These are phyloP conservation scores for Corythornis vintsioides DNA, from an alignment of 2,113 vertebrate genomes.

Conservation along the genomic window DNA sequence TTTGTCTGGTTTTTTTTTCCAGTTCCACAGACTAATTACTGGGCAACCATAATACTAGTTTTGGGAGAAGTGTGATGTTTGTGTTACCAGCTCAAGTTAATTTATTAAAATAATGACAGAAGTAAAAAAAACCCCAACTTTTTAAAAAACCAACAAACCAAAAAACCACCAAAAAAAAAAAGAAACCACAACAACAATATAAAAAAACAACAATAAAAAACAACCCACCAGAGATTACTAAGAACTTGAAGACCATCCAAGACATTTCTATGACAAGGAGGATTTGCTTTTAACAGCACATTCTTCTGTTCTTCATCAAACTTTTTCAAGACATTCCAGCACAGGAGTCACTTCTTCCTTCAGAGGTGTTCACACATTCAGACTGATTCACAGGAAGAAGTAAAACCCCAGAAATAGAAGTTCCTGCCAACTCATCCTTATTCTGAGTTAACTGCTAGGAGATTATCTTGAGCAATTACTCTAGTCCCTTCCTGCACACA, in stretches of 20 bases:
- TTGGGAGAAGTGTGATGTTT: constrained; percentile 39
- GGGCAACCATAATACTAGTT: constrained; percentile 19
- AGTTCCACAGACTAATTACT: constrained; percentile 30
- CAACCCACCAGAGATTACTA: neutral
- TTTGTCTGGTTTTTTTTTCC: neutral
- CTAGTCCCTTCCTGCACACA: neutral
- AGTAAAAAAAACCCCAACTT: neutral
- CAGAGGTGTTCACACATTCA: neutral
- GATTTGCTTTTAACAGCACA: neutral
- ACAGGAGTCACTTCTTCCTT: neutral
- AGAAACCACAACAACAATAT: too few species aligned
- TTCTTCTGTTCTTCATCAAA: neutral
- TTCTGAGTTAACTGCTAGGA: neutral
- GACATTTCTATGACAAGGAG: neutral
- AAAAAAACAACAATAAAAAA: neutral
- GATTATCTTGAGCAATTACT: constrained; percentile 23
- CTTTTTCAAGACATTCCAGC: neutral
- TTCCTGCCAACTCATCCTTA: neutral
- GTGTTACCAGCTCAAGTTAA: constrained; percentile 4
- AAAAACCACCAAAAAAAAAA: too few species aligned
- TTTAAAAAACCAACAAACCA: too few species aligned
- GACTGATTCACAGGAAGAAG: neutral
- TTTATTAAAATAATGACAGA: constrained; percentile 42
- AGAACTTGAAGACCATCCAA: constrained; percentile 21
- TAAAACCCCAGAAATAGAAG: neutral